Evolutionary conservation across 2,888 invertebrate genomes (phyloP).

Genomic region (Ceraclea dissimilis): DNA sequence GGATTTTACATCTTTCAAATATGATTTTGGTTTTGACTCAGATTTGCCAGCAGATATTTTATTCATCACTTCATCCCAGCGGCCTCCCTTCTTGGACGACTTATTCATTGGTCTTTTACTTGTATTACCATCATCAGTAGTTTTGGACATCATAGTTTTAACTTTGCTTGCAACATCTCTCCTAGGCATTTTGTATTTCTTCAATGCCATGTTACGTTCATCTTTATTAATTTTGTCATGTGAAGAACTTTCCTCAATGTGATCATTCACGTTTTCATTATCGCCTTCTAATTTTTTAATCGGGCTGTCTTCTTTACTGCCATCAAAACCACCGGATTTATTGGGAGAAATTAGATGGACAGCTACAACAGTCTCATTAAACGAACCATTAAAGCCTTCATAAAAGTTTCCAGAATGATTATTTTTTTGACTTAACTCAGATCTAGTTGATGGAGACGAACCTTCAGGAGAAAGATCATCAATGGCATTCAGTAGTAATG

Average conservation of each 20-base stretch:
- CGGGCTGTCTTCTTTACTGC: constrained; percentile 23
- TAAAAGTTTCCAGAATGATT: constrained; percentile 25
- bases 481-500: constrained; percentile 49
- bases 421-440: constrained; percentile 47
- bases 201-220: constrained; percentile 49
- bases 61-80: constrained; percentile 81
- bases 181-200: constrained; percentile 72
- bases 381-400: constrained; percentile 18
- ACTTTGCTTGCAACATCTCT: constrained; percentile 70
- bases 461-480: constrained; percentile 65
- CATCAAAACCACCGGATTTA: constrained; percentile 4
- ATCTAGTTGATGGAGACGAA: constrained; percentile 48
- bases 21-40: constrained; percentile 62
- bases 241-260: constrained; percentile 29
- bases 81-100: constrained; percentile 50
- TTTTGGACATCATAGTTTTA: constrained; percentile 61
- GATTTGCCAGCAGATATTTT: constrained; percentile 66
- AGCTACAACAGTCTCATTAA: constrained; percentile 20
- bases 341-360: constrained; percentile 12
- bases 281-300: constrained; percentile 28
- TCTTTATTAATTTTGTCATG: constrained; percentile 42
- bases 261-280: constrained; percentile 3
- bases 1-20: constrained; percentile 80
- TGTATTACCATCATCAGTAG: constrained; percentile 45
- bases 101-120: constrained; percentile 50